Percentiles rank a stretch among this genome's conserved stretches.
These are phyloP conservation scores for Plutella xylostella DNA, from an alignment of 2,888 invertebrate genomes.

Conservation along the genomic window DNA sequence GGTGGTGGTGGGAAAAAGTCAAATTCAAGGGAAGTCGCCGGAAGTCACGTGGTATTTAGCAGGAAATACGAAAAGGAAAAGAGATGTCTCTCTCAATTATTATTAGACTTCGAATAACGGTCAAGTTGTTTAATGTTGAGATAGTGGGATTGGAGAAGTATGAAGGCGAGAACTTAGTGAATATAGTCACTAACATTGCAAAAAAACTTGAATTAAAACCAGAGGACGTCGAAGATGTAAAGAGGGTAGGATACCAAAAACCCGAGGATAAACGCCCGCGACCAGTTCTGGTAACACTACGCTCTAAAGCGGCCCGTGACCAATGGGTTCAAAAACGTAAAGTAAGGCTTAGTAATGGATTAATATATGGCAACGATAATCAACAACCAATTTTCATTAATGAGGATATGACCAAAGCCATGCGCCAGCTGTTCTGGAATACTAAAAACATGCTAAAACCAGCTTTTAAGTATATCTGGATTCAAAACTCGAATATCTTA, in stretches of 20 bases:
- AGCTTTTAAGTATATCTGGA: no score
- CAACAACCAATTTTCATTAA: conserved; percentile 4
- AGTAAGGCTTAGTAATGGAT: not conserved
- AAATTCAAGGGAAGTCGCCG: no score
- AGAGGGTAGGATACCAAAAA: conserved; percentile 15
- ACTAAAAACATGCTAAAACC: no score
- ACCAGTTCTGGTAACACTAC: conserved; percentile 8
- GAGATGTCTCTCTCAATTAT: no score
- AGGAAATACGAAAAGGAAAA: no score
- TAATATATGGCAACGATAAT: not conserved
- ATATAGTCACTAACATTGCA: not conserved
- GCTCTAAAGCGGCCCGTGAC: conserved; percentile 8
- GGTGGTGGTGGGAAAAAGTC: no score
- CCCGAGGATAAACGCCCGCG: not conserved
- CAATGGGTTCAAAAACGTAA: conserved; percentile 9
- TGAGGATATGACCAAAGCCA: conserved; percentile 1
- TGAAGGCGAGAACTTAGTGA: not conserved
- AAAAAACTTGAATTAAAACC: conserved; percentile 7
- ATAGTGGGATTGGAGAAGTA: conserved; percentile 1
- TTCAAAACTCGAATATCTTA: no score
- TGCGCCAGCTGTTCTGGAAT: conserved; percentile 1
- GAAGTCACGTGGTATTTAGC: no score
- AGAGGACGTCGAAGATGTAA: conserved; percentile 10
- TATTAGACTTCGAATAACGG: no score
- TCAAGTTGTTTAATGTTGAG: no score